phyloP scores from a whole-genome alignment of 2,797 vertebrate genomes.

The Toxotes lorentzi region DNA sequence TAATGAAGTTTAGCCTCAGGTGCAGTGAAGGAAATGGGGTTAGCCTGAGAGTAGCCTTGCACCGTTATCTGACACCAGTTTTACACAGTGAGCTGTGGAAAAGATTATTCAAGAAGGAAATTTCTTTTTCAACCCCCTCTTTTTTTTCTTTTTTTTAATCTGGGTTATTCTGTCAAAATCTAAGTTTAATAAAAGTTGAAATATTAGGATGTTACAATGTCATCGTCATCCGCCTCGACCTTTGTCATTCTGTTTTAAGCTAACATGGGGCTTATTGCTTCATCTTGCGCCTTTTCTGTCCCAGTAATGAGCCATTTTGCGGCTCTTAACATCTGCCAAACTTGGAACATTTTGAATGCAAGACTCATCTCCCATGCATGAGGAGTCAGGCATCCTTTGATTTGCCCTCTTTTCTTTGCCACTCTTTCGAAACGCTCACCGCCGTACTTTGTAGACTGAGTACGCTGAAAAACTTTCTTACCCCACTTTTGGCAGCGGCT shows the following conservation, averaged over 20 bases:
- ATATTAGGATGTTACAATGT: constrained; percentile 63
- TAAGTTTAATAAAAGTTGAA: constrained; percentile 69
- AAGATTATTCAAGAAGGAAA: constrained; percentile 55
- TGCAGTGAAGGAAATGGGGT: constrained; percentile 70
- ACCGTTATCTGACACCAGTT: constrained; percentile 61
- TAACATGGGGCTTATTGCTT: constrained; percentile 65
- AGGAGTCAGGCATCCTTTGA: constrained; percentile 78
- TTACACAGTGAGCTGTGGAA: constrained; percentile 57
- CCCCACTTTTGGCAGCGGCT: constrained; percentile 59
- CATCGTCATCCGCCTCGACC: constrained; percentile 57
- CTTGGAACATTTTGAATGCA: constrained; percentile 76
- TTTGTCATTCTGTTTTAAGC: constrained; percentile 78
- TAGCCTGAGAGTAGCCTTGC: constrained; percentile 59
- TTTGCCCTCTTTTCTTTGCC: constrained; percentile 73
- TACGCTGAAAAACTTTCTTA: constrained; percentile 65
- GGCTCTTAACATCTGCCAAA: constrained; percentile 81
- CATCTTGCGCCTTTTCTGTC: constrained; percentile 72
- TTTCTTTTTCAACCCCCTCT: constrained; percentile 22
- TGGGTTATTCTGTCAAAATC: constrained; percentile 62
- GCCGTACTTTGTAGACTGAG: constrained; percentile 62
- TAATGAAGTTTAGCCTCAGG: constrained; percentile 80
- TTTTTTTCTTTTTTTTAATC: constrained; percentile 46
- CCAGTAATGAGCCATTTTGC: constrained; percentile 81
- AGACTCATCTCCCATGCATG: constrained; percentile 78
- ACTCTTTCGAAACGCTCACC: constrained; percentile 56